Conservation (phyloP, 2,888 invertebrate species). For the Callosobruchus maculatus region DNA sequence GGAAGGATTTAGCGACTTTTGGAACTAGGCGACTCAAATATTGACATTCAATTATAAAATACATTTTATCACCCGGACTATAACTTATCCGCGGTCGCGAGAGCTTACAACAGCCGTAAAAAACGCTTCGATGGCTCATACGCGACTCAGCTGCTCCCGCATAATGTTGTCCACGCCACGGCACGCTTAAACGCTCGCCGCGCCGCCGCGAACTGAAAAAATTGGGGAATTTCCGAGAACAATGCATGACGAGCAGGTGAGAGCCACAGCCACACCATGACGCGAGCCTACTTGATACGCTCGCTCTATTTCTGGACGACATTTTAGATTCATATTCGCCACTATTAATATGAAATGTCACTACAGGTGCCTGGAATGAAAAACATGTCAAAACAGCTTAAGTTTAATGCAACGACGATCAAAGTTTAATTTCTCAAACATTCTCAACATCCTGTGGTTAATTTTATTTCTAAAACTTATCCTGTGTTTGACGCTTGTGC, state of each 20-base stretch:
- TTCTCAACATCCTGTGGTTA: too few species aligned
- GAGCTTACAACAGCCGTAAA: not conserved
- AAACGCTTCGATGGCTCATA: not conserved
- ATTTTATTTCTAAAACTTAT: too few species aligned
- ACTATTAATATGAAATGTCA: not conserved
- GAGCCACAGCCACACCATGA: not conserved
- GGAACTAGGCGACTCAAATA: too few species aligned
- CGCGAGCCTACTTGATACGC: not conserved
- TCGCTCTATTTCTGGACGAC: not conserved
- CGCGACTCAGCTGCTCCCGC: not conserved
- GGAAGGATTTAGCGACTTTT: too few species aligned
- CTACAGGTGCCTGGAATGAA: too few species aligned
- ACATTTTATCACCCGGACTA: not conserved
- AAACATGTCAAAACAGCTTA: too few species aligned
- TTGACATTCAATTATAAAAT: too few species aligned
- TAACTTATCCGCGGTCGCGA: not conserved
- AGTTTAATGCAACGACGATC: too few species aligned
- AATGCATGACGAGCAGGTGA: not conserved
- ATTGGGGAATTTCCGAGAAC: not conserved
- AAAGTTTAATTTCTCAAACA: too few species aligned
- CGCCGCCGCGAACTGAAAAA: not conserved
- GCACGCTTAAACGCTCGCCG: too few species aligned
- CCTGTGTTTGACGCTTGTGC: too few species aligned
- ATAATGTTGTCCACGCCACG: not conserved
- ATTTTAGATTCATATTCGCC: not conserved